A percentile compares a stretch with the other conserved stretches of the same genome.
Evolutionary conservation across 2,113 vertebrate genomes (phyloP).

Genomic region (Pedionomus torquatus): DNA sequence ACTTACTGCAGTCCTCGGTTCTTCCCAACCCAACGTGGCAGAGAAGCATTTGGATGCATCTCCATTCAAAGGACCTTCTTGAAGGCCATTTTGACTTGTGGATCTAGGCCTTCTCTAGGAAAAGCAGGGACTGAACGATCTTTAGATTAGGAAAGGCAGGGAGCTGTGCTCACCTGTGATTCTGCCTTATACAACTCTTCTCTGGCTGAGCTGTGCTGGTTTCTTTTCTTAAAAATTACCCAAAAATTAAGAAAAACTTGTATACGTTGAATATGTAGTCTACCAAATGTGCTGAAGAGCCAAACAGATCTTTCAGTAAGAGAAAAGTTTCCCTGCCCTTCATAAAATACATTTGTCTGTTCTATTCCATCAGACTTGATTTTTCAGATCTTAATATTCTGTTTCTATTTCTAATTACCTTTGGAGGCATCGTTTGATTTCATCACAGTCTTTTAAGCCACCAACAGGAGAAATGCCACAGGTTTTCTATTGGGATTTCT

Average conservation of each 20-base stretch:
- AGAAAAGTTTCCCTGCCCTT: background rate
- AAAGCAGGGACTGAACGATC: background rate
- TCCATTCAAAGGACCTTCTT: background rate
- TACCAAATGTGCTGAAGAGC: background rate
- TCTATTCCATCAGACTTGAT: too few relatives aligned
- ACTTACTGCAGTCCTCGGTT: background rate
- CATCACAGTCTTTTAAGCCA: background rate
- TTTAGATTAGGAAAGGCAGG: background rate
- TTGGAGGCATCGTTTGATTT: background rate
- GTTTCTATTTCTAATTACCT: background rate
- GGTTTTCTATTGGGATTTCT: background rate
- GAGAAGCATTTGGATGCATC: background rate
- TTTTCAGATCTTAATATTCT: background rate
- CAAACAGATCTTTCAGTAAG: background rate
- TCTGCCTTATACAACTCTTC: background rate
- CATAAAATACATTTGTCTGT: too few relatives aligned
- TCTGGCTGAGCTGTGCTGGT: background rate
- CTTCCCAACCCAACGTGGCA: background rate
- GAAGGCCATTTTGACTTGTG: background rate
- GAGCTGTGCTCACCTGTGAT: background rate
- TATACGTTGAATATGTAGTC: background rate
- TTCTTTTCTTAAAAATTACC: background rate
- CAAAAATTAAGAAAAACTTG: background rate
- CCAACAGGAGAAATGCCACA: background rate
- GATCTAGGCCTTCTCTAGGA: background rate